Evolutionary conservation across 2,888 invertebrate species (phyloP), one percentile per base, ranked within the genome.

Genomic region (Drosophila anomelani): DNA sequence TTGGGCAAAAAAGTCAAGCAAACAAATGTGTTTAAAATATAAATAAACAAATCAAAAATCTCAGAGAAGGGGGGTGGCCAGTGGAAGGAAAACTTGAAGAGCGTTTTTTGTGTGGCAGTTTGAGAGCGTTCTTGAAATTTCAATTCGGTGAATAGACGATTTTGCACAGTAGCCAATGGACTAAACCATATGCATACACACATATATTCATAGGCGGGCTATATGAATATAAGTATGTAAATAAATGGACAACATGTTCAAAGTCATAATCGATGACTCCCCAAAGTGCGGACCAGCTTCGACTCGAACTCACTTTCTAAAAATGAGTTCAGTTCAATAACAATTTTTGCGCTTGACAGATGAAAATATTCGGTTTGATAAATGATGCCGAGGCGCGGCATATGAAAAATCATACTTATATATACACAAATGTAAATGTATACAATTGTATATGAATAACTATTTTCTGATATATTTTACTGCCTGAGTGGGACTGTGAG

Each of bases 311-410:
- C 77, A 85, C 85, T 85, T 85, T 85, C 89, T 89, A 85, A 85
- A 71, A 85, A 87, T 85, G 79, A 88, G 85, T 84, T 88, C 88
- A 78, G 71, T 73, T 59, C 84, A 74, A 77, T 75, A 84, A 76
- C 62, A 58, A 77, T 63, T 71, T 71, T 71, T 70, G 43, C 55
- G 46, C 81, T 64, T 83, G 88, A 83, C 85, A 87, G 66, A 79
- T 71, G 57, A 70, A 86, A 75, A 85, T 63, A 71, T 68, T 68
- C 41, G 58, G 29, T 36, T 72, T 73, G 69, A 70, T 72, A 70
- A 70, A 70, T 70, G 72, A 71, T 71, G 20, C 36, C 29, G 62
- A 55, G 47, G 60, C 61, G 43, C 58, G 38, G 71, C 60, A 17
- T 38, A 57, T 47, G 69, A 55, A 70, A 70, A 69, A 70, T 47